A percentile compares a stretch with the other conserved stretches of the same genome.
Conservation (phyloP, 2,888 invertebrate genomes). For the Parnassius glacialis region DNA sequence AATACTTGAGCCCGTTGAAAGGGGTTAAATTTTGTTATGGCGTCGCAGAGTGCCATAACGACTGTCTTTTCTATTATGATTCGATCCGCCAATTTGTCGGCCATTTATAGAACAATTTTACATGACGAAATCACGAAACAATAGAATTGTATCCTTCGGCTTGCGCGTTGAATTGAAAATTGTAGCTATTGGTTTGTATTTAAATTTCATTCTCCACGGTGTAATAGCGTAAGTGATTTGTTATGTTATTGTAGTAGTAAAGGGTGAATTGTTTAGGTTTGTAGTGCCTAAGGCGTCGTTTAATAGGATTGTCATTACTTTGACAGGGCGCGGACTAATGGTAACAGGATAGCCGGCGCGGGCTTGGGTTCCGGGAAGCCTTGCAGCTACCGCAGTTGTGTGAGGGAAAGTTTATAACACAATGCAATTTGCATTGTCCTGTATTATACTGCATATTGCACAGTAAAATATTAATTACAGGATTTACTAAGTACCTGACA, state of each 20-base stretch:
- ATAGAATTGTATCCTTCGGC: constrained; percentile 63
- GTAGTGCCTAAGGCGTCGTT: constrained; percentile 5
- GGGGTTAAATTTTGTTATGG: not conserved
- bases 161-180: constrained; percentile 28
- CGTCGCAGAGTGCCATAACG: too few relatives aligned
- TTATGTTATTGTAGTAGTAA: constrained; percentile 22
- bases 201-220: constrained; percentile 1
- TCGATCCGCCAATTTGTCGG: constrained; percentile 48
- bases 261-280: constrained; percentile 9
- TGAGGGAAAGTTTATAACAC: constrained; percentile 12
- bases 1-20: not conserved
- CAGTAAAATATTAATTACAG: not conserved
- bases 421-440: constrained; percentile 23
- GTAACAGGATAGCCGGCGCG: constrained; percentile 50
- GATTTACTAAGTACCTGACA: too few relatives aligned
- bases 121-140: constrained; percentile 51
- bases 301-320: constrained; percentile 50
- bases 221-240: constrained; percentile 8
- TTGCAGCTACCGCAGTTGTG: constrained; percentile 34
- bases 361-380: constrained; percentile 48
- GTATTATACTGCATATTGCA: constrained; percentile 18
- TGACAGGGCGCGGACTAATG: constrained; percentile 36
- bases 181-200: constrained; percentile 11
- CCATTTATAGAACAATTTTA: constrained; percentile 37
- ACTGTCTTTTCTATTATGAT: constrained; percentile 51